These are phyloP conservation scores for Tachysurus vachellii DNA, from an alignment of 2,113 vertebrate genomes.

Conservation along the genomic window DNA sequence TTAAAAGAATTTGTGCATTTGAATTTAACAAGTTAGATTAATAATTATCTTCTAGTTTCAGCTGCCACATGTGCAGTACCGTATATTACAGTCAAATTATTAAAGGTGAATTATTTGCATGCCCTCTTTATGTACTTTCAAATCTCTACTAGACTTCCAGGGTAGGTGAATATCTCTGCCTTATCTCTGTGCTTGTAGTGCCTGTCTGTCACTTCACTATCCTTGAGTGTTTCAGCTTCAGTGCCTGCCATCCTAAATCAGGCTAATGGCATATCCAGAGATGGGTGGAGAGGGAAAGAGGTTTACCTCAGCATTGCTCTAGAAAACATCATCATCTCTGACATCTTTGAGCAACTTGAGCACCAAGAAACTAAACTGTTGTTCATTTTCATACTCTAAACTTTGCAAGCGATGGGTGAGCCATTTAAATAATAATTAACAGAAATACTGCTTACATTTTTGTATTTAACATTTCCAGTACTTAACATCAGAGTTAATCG, in stretches of 20 bases:
- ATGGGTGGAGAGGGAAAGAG: constrained; percentile 43
- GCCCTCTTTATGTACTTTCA: constrained; percentile 20
- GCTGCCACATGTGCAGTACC: not conserved
- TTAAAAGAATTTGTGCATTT: constrained; percentile 40
- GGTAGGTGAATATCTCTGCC: constrained; percentile 1
- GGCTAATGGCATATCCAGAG: constrained; percentile 51
- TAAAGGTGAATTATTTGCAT: not conserved
- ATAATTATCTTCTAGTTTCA: not conserved
- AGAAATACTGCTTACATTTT: constrained; percentile 4
- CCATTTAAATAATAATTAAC: constrained; percentile 25
- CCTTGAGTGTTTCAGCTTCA: constrained; percentile 43
- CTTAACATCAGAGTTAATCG: not conserved
- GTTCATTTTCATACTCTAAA: constrained; percentile 16
- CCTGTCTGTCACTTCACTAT: constrained; percentile 37
- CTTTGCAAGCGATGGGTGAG: not conserved
- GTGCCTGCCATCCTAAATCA: constrained; percentile 55
- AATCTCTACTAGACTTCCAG: not conserved
- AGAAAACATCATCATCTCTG: constrained; percentile 50
- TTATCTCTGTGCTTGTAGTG: constrained; percentile 32
- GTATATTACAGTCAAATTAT: not conserved
- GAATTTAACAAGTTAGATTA: constrained; percentile 18
- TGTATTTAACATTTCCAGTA: not conserved
- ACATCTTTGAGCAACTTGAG: constrained; percentile 28
- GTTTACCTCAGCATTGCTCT: constrained; percentile 39
- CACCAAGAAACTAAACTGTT: constrained; percentile 26